A percentile compares a stretch with the other conserved stretches of the same genome.
Evolutionary conservation across 2,797 vertebrate genomes (phyloP).

Genomic region (Smutsia temminckii): DNA sequence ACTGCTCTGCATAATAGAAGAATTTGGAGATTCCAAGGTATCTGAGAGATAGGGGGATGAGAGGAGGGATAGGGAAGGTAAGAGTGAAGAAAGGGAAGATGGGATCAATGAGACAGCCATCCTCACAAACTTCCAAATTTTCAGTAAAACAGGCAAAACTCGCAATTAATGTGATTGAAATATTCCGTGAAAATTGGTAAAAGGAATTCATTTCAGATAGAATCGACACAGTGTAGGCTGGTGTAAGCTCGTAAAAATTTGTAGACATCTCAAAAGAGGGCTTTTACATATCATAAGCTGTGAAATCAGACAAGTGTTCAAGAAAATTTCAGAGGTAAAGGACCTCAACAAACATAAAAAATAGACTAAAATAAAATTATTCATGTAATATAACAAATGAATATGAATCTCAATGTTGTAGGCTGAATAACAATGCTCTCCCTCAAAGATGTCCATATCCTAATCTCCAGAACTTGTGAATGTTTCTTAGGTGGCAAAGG

Average conservation of each 20-base stretch:
- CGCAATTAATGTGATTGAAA: neutral
- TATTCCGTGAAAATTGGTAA: neutral
- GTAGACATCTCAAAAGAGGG: neutral
- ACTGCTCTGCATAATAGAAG: neutral
- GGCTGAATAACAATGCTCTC: neutral
- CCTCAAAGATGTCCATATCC: neutral
- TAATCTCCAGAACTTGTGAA: neutral
- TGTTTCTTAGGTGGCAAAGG: neutral
- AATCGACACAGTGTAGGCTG: neutral
- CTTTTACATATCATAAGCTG: neutral
- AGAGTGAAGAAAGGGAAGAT: neutral
- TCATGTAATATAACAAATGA: neutral
- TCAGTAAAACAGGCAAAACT: neutral
- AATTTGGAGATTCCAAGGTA: neutral
- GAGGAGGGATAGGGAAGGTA: neutral
- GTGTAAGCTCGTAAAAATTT: neutral
- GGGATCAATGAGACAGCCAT: neutral
- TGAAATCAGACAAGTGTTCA: neutral
- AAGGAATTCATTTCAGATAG: neutral
- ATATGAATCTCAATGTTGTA: neutral
- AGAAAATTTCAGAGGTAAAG: neutral
- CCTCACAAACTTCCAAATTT: neutral
- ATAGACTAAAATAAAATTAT: neutral
- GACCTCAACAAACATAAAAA: neutral
- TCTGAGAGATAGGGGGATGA: neutral